Evolutionary conservation across 92 coral and sea anemone species (phyloP), one percentile per base, ranked within the genome.

Genomic region (Phenganax marumi): DNA sequence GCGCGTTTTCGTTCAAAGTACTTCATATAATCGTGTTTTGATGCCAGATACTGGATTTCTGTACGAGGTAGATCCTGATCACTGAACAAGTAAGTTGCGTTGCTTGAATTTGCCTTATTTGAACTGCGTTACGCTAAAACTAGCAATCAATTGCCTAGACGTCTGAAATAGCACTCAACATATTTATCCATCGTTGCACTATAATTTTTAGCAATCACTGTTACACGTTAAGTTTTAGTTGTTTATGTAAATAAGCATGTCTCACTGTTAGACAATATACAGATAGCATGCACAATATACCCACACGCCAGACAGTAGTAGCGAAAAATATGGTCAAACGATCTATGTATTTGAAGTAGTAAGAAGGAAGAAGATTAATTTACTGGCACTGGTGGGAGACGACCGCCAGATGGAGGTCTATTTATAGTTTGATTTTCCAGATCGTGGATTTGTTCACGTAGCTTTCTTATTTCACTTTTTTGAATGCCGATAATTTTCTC

Each of bases 1-100:
- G 97, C 93, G 97, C 17, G 97, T 94, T 22, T 94, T 94, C 84
- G 97, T 92, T n/a, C 97, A 94, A 62, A 94, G 97, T 73, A 94
- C 97, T 11, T 94, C 97, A 8, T 94, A 94, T 75, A 94, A 94
- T 62, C 70, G 97, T 62, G 97, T 94, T 24, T 84, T 94, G 24
- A 90, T 94, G 93, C 97, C 97, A 11, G 91, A 76, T 14, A 89
- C 97, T 17, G 97, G 97, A 43, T 94, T 94, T 80, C 81, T 94
- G 54, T 94, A 90, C 60, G 97, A 94, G 70, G 97, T 94, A 7
- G 97, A 94, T 70, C 87, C 97, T 0, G 97, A 92, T 48, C 97
- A 84, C 76, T 91, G 52, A 78, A 66, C 49, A 62, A 14, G 18
- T 56, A 14, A 4, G 19, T 55, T 55, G 61, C 2, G 3, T 55